phyloP scores from a whole-genome alignment of 2,113 vertebrate species.

The Protobothrops flavoviridis region DNA sequence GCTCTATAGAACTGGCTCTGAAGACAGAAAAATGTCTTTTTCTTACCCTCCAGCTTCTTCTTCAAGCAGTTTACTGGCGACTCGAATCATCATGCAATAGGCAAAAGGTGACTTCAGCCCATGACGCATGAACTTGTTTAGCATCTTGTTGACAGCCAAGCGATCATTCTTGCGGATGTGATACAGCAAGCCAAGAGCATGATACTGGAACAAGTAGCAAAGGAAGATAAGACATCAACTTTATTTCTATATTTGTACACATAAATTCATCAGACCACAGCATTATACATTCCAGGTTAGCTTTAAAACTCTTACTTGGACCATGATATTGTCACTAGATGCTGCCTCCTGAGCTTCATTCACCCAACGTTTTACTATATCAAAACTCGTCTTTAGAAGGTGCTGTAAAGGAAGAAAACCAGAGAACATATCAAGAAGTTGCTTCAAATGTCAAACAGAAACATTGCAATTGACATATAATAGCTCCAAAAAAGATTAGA shows the following conservation, averaged over 20 bases:
- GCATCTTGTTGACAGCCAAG: slow-evolving; percentile 80
- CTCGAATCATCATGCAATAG: slow-evolving; percentile 81
- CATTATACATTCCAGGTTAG: not conserved
- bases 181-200: slow-evolving; percentile 80
- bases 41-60: slow-evolving; percentile 77
- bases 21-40: not conserved
- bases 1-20: not conserved
- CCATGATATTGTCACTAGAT: slow-evolving; percentile 83
- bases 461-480: not conserved
- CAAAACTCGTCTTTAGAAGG: slow-evolving; percentile 78
- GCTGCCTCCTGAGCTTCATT: slow-evolving; percentile 82
- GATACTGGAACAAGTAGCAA: slow-evolving; percentile 67
- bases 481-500: not conserved
- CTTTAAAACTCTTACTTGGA: slow-evolving; percentile 67
- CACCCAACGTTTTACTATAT: slow-evolving; percentile 83
- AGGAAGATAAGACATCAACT: not conserved
- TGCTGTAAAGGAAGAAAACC: slow-evolving; percentile 63
- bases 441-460: not conserved
- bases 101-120: slow-evolving; percentile 81
- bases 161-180: slow-evolving; percentile 79
- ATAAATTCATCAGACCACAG: rapidly evolving
- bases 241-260: not conserved
- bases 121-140: slow-evolving; percentile 78
- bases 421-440: not conserved
- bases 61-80: slow-evolving; percentile 80